Evolutionary conservation across 92 coral and sea anemone genomes (phyloP), one percentile per base, ranked within the genome.

Genomic region (Actinostola sp.): DNA sequence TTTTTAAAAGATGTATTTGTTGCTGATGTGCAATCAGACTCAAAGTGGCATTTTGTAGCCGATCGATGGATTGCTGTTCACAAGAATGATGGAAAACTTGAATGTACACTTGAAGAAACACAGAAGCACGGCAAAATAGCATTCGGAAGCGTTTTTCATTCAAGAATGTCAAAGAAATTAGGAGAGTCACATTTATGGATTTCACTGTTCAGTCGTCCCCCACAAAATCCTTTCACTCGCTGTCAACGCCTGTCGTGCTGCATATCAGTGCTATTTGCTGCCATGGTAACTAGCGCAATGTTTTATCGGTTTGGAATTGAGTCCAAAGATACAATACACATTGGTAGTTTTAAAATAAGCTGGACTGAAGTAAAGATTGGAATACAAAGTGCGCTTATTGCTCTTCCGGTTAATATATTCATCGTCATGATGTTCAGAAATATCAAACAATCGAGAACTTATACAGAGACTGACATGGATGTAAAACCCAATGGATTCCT

Each of bases 51-150:
- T 28, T 90, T 93, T 45, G 74, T 93, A 31, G 96, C 86, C n/a
- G 81, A 90, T 44, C 76, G 92, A 25, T 93, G 98, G 98, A 82
- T 93, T 29, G 98, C 98, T 0, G 87, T 93, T 14, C 97, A 93
- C 45, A 90, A 86, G 38, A 82, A 89, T n/a, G 87, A 86, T 45
- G 94, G 93, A 4, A 70, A 84, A 25, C 77, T 93, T 25, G 83
- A 86, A 35, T 76, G 78, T 35, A 87, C 86, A 42, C 61, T 93
- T 16, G 66, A 66, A 15, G 91, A 65, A 3, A 89, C 93, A 11
- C 75, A 83, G 31, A 67, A 83, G 27, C 46, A 63, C 31, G 98
- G 88, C 23, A 77, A 80, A 32, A 27, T 78, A 24, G 78, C 80
- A 0, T 90, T 93, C 51, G 82, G 76, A 54, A 86, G 83, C 31